Percentiles rank a stretch among this genome's conserved stretches.
phyloP scores from a whole-genome alignment of 2,888 invertebrate genomes.

The Polymixis flavicincta region DNA sequence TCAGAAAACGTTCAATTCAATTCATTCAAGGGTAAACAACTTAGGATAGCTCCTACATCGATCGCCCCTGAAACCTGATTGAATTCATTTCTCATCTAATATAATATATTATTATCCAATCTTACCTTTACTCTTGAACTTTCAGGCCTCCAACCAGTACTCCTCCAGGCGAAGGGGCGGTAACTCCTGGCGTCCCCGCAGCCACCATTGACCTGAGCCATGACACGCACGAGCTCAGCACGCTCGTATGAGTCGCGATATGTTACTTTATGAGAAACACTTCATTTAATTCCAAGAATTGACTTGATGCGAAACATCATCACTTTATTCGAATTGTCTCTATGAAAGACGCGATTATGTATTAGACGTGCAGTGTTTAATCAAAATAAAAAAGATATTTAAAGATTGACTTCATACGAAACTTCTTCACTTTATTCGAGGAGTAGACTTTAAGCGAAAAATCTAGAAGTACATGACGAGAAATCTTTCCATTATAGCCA shows the following conservation, averaged over 20 bases:
- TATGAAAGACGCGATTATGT: neutral
- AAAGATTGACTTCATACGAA: conserved; percentile 6
- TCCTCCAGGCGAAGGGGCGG: conserved; percentile 90
- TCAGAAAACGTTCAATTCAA: too few relatives aligned
- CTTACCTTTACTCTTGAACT: conserved; percentile 15
- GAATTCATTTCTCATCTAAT: neutral
- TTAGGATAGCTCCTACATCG: neutral
- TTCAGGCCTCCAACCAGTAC: conserved; percentile 91
- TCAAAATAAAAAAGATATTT: neutral
- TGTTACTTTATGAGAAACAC: conserved; percentile 21
- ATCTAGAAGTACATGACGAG: neutral
- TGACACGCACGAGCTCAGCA: conserved; percentile 92
- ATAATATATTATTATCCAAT: neutral
- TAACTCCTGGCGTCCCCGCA: conserved; percentile 90
- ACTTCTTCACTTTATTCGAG: neutral
- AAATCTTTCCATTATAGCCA: neutral
- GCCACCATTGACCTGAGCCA: conserved; percentile 92
- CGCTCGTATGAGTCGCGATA: conserved; percentile 88
- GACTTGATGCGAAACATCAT: conserved; percentile 2
- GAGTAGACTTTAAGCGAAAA: conserved; percentile 1
- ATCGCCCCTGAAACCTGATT: neutral
- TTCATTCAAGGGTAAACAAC: neutral
- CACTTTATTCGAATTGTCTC: neutral
- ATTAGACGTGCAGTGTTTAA: neutral
- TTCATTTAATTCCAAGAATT: conserved; percentile 18